Evolutionary conservation across 2,113 vertebrate species (phyloP), one percentile per base, ranked within the genome.

Genomic region (Phyllostomus discolor): DNA sequence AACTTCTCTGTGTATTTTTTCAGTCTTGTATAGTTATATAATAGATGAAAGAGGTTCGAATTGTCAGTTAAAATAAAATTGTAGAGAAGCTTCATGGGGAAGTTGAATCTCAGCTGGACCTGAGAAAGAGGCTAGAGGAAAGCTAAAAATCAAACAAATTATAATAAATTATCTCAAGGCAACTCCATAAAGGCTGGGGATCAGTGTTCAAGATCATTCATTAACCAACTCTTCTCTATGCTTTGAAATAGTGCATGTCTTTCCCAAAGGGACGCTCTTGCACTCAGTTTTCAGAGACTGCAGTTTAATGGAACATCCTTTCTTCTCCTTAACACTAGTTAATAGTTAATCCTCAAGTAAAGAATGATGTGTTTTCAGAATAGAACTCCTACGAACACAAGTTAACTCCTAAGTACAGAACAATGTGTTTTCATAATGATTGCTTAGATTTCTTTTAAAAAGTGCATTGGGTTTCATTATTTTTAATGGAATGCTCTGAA

Each of bases 81-180:
- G 69, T 28, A 35, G 66, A 79, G 50, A 80, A 1, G 1, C 15
- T 82, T 62, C 35, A 46, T n/a, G 15, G 24, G 16, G 16, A 96
- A 78, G 46, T 64, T 48, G 4, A 70, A 76, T 93, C 93, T 95
- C 57, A 89, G 2, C 4, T 79, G 41, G 20, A 79, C 4, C 2
- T 59, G 46, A 57, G 38, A 52, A n/a, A 64, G 90, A 90, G 2
- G 81, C 9, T 62, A 4, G 19, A 94, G 66, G 17, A 82, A 91
- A 91, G 91, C 48, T 89, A 41, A 93, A 78, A 82, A 78, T 57
- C 62, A 91, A 95, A 92, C 16, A 76, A 86, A 86, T 79, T 93
- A 78, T 94, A 35, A 95, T 57, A 83, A 90, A 96, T 95, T 43
- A 26, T 90, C 62, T 90, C 38, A 3, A 93, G 35, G 17, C 22